Conservation (phyloP, 1,140 invertebrate genomes). For the Grapholita molesta region DNA sequence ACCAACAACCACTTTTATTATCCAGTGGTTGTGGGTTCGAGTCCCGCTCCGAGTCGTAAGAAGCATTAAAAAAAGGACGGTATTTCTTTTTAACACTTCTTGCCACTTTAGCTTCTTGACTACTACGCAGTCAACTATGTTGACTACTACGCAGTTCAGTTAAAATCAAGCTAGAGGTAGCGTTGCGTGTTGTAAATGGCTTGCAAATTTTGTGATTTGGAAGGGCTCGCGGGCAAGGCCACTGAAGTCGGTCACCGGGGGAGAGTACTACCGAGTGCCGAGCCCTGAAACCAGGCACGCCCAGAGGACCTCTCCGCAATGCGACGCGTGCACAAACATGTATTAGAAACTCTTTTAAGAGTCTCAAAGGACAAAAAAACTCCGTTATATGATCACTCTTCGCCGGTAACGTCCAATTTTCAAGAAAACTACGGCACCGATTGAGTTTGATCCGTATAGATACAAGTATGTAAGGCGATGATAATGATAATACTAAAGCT, state of each 20-base stretch:
- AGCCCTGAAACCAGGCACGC: constrained; percentile 58
- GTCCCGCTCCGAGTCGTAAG: too few relatives aligned
- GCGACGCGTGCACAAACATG: constrained; percentile 43
- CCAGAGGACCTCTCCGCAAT: constrained; percentile 65
- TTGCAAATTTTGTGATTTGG: constrained; percentile 44
- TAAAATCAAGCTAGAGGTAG: not conserved
- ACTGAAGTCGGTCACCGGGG: constrained; percentile 64
- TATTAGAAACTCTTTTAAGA: not conserved
- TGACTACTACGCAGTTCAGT: not conserved
- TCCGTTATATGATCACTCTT: too few relatives aligned
- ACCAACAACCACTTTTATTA: too few relatives aligned
- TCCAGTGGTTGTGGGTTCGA: too few relatives aligned
- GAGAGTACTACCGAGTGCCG: constrained; percentile 54
- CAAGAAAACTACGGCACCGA: too few relatives aligned
- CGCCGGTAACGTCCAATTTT: too few relatives aligned
- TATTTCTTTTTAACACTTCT: too few relatives aligned
- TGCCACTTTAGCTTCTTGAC: not conserved
- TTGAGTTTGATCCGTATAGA: too few relatives aligned
- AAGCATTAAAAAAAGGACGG: too few relatives aligned
- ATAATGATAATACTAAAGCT: too few relatives aligned
- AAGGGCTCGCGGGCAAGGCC: constrained; percentile 44
- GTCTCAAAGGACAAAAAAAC: not conserved
- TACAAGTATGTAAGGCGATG: too few relatives aligned
- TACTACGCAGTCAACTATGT: not conserved
- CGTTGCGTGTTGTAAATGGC: constrained; percentile 35